Evolutionary conservation across 2,797 vertebrate genomes (phyloP), one percentile per base, ranked within the genome.

Genomic region (Etheostoma nigrum): DNA sequence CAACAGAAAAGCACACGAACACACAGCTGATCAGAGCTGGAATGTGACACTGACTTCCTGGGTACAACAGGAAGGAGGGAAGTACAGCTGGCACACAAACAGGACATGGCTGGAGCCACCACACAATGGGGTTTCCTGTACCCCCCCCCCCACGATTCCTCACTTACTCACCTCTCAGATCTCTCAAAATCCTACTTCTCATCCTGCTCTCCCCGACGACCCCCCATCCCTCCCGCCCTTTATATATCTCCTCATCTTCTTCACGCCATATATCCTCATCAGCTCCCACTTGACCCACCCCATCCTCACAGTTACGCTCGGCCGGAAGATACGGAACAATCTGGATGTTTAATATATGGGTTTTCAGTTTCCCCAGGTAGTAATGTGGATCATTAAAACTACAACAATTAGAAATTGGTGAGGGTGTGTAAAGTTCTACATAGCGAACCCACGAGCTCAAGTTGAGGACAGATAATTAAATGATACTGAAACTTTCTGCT

Each of bases 21-120:
- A 83, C 82, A n/a, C 55, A 60, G 84, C 77, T 86, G 83, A 90
- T 91, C 83, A 86, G 88, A 92, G 88, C 86, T 89, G 92, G 92
- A 93, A 92, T 89, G 92, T 92, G 91, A 90, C 85, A 83, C 79
- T 18, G 84, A 92, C 91, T 94, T 95, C 93, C 95, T 93, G 93
- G 93, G 94, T 92, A 93, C 87, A 88, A 82, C 84, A 92, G 94
- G 92, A 94, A 96, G 93, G 92, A 95, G 94, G 94, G 93, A 95
- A 94, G 92, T 91, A 57, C 86, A 86, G 89, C 93, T 95, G 95
- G 93, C 94, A 95, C 93, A 95, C 92, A 93, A 94, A 94, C 93
- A 96, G 92, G 90, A 94, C 94, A 86, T 90, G 92, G 90, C 61
- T 68, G 81, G 84, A 92, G 90, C 88, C 80, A 74, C 92, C 88